A percentile compares a stretch with the other conserved stretches of the same genome.
phyloP scores from a whole-genome alignment of 2,888 invertebrate genomes.

The Diarsia rubi region DNA sequence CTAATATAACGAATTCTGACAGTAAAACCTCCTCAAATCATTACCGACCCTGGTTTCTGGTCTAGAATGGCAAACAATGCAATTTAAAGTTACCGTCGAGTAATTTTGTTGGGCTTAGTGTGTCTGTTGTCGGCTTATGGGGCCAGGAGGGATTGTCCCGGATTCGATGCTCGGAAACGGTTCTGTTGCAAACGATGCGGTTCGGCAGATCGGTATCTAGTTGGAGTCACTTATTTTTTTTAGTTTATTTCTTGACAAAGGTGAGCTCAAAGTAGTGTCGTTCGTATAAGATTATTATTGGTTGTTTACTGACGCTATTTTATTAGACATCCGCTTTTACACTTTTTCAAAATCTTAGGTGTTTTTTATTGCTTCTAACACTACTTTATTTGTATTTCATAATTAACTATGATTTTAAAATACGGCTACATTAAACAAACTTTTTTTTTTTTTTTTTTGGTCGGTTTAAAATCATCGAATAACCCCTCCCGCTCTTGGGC shows the following conservation, averaged over 20 bases:
- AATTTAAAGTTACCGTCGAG: constrained; percentile 65
- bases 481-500: too few species aligned
- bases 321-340: background rate
- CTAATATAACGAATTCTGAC: background rate
- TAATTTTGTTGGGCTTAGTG: constrained; percentile 62
- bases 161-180: constrained; percentile 58
- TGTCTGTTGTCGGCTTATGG: constrained; percentile 63
- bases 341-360: background rate
- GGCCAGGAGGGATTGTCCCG: constrained; percentile 45
- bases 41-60: background rate
- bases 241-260: background rate
- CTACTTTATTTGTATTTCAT: background rate
- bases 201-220: constrained; percentile 20
- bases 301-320: background rate
- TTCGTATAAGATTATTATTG: too few species aligned
- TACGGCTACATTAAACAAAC: too few species aligned
- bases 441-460: too few species aligned
- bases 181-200: constrained; percentile 39
- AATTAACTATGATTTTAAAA: background rate
- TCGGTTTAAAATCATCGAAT: too few species aligned
- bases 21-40: constrained; percentile 8
- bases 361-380: background rate
- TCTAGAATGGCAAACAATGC: constrained; percentile 56
- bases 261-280: background rate
- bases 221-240: constrained; percentile 16